Percentiles rank a stretch among this genome's conserved stretches.
These are phyloP conservation scores for Mesitornis unicolor DNA, from an alignment of 2,113 vertebrate genomes.

Conservation along the genomic window DNA sequence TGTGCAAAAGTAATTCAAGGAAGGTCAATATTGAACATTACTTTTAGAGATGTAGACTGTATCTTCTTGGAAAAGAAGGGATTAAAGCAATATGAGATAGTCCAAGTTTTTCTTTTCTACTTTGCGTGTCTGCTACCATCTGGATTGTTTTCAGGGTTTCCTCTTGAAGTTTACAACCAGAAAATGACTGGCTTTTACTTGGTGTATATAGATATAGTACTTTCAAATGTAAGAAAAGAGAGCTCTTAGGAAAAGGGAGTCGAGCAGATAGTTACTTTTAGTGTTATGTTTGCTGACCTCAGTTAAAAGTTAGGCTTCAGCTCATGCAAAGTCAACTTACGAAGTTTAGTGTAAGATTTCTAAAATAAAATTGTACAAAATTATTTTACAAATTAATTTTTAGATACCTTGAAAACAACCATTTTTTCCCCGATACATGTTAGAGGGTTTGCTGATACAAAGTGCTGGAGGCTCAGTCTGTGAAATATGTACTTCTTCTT, in stretches of 20 bases:
- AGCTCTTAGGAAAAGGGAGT: not conserved
- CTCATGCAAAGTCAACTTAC: not conserved
- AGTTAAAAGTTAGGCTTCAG: not conserved
- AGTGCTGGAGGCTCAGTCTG: not conserved
- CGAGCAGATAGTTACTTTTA: not conserved
- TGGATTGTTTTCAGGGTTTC: not conserved
- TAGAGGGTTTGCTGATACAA: not conserved
- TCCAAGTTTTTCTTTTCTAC: not conserved
- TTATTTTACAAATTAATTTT: not conserved
- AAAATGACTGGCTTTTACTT: not conserved
- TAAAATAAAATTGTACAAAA: not conserved
- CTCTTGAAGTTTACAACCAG: not conserved
- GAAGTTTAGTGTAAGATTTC: not conserved
- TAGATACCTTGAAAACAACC: not conserved
- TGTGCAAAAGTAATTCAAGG: not conserved
- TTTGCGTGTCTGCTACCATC: not conserved
- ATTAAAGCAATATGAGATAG: not conserved
- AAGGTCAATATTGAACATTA: rapidly evolving
- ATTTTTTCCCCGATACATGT: not conserved
- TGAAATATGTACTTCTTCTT: not conserved
- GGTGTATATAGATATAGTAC: not conserved
- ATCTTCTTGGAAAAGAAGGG: not conserved
- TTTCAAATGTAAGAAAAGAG: not conserved
- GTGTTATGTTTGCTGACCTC: not conserved
- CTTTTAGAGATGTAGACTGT: not conserved